Conservation (phyloP, 2,888 invertebrate genomes). For the Cheilosia pagana region DNA sequence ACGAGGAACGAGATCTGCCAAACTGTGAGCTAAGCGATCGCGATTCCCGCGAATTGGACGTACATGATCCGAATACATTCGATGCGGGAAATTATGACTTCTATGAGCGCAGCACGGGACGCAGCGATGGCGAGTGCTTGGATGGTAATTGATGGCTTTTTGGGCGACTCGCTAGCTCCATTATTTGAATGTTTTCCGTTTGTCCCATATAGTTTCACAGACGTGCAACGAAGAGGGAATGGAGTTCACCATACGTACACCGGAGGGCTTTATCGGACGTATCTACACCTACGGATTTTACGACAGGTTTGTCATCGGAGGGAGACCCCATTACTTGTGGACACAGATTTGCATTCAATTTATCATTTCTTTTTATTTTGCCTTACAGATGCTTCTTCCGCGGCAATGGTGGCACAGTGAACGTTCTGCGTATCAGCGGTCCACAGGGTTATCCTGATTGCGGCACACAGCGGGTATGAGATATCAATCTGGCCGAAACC, state of each 20-base stretch:
- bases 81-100: constrained; percentile 94
- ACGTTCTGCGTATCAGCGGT: constrained; percentile 93
- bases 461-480: constrained; percentile 91
- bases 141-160: constrained; percentile 87
- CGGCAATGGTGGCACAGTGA: constrained; percentile 93
- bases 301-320: constrained; percentile 84
- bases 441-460: constrained; percentile 97
- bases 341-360: constrained; percentile 37
- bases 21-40: constrained; percentile 96
- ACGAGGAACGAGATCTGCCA: constrained; percentile 85
- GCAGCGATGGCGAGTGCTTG: constrained; percentile 90
- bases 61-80: constrained; percentile 93
- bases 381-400: constrained; percentile 91
- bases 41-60: constrained; percentile 92
- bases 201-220: constrained; percentile 88
- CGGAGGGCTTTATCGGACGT: constrained; percentile 94
- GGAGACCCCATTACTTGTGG: constrained; percentile 13
- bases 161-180: constrained; percentile 25
- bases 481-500: constrained; percentile 43
- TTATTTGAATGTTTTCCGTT: constrained; percentile 58
- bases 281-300: constrained; percentile 97
- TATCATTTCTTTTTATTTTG: constrained; percentile 45
- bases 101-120: constrained; percentile 90
- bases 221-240: constrained; percentile 96
- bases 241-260: constrained; percentile 95